Conservation (phyloP, 2,113 vertebrate genomes). For the Pungitius pungitius region DNA sequence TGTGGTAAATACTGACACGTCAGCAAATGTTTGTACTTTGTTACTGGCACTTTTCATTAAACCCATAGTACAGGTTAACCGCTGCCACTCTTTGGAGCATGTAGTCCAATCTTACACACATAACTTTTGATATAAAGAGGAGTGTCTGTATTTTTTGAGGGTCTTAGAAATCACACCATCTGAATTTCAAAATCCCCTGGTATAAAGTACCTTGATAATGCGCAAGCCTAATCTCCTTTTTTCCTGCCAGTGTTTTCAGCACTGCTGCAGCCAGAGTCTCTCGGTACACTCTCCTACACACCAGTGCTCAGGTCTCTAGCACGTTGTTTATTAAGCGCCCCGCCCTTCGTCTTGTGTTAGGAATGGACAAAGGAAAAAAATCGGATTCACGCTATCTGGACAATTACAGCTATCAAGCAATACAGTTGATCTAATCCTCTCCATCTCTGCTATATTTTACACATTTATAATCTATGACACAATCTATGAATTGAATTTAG, state of each 20-base stretch:
- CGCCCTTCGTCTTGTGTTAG: constrained; percentile 3
- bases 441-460: neutral
- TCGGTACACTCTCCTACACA: neutral
- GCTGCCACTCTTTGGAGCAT: no score
- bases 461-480: neutral
- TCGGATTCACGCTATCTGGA: neutral
- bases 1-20: neutral
- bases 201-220: neutral
- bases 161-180: neutral
- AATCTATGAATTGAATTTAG: neutral
- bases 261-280: constrained; percentile 3
- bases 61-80: neutral
- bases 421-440: neutral
- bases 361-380: neutral
- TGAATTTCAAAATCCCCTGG: neutral
- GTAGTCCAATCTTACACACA: neutral
- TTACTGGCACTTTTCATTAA: neutral
- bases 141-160: neutral
- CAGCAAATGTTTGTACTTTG: neutral
- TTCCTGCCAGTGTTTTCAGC: neutral
- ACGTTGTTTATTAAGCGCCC: constrained; percentile 10
- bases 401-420: neutral
- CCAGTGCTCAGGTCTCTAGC: neutral
- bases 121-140: neutral
- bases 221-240: neutral